phyloP scores from a whole-genome alignment of 2,797 vertebrate genomes.

The Anguilla megastoma region DNA sequence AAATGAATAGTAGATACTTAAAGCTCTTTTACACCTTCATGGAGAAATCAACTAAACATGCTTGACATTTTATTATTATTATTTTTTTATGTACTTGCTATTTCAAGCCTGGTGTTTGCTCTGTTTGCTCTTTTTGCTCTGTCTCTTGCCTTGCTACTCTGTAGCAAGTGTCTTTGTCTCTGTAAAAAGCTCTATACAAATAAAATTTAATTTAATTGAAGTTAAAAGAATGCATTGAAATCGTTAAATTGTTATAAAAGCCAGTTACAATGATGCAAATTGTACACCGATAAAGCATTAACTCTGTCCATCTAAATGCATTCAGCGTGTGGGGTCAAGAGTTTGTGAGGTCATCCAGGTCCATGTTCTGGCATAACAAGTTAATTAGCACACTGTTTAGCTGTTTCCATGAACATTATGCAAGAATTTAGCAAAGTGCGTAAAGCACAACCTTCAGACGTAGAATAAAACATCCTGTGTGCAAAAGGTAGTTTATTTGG shows the following conservation, averaged over 20 bases:
- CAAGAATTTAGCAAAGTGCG: not conserved
- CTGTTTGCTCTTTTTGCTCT: too few species aligned
- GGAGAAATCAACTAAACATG: too few species aligned
- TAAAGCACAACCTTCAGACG: not conserved
- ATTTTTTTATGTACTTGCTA: too few species aligned
- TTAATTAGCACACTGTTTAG: slow-evolving; percentile 3
- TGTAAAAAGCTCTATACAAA: too few species aligned
- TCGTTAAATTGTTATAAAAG: not conserved
- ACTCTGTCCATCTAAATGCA: not conserved
- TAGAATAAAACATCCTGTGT: not conserved
- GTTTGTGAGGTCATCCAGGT: slow-evolving; percentile 50
- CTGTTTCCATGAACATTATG: not conserved
- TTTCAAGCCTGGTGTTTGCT: too few species aligned
- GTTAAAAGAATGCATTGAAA: too few species aligned
- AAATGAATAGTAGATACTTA: too few species aligned
- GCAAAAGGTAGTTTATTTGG: not conserved
- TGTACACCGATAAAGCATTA: not conserved
- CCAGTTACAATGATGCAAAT: not conserved
- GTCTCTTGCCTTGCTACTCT: too few species aligned
- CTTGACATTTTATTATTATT: too few species aligned
- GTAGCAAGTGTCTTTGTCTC: too few species aligned
- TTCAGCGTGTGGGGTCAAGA: not conserved
- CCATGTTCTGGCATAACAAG: slow-evolving; percentile 34
- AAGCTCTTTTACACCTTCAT: too few species aligned
- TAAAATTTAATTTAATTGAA: too few species aligned